phyloP scores from a whole-genome alignment of 2,888 invertebrate species.

The Priapulus caudatus region DNA sequence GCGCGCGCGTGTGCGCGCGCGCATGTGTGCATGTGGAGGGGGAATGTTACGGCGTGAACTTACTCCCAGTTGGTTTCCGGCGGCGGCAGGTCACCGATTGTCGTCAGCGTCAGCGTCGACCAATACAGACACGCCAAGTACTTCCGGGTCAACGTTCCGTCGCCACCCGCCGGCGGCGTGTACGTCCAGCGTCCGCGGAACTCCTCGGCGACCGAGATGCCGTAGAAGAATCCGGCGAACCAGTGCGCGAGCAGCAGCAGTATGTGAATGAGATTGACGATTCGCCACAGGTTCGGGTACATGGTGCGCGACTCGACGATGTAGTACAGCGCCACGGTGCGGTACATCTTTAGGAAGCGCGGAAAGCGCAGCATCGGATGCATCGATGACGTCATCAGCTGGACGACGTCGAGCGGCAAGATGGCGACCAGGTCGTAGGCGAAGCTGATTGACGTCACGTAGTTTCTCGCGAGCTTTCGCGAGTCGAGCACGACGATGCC shows the following conservation, averaged over 20 bases:
- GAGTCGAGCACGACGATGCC: slow-evolving; percentile 88
- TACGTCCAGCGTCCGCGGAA: slow-evolving; percentile 49
- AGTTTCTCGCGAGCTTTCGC: slow-evolving; percentile 75
- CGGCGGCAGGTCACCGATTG: slow-evolving; percentile 87
- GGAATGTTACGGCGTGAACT: too few species aligned
- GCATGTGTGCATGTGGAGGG: too few species aligned
- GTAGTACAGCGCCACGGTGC: slow-evolving; percentile 83
- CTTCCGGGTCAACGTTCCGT: slow-evolving; percentile 64
- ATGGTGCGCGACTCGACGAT: slow-evolving; percentile 90
- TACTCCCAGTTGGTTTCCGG: slow-evolving; percentile 93
- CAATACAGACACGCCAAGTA: slow-evolving; percentile 89
- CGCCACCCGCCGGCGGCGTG: slow-evolving; percentile 59
- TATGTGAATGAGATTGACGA: slow-evolving; percentile 86
- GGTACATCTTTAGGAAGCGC: slow-evolving; percentile 52
- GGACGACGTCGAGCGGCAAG: slow-evolving; percentile 72
- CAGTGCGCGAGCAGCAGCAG: slow-evolving; percentile 86
- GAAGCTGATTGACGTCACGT: slow-evolving; percentile 69
- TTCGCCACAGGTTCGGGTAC: slow-evolving; percentile 90
- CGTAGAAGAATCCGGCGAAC: slow-evolving; percentile 95
- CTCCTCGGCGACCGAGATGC: slow-evolving; percentile 77
- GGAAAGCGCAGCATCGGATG: slow-evolving; percentile 66
- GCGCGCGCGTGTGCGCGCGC: too few species aligned
- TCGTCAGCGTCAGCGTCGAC: slow-evolving; percentile 88
- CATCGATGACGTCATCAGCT: slow-evolving; percentile 58
- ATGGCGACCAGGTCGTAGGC: slow-evolving; percentile 68